Conservation (phyloP, 2,797 vertebrate species). For the Margarornis squamiger region DNA sequence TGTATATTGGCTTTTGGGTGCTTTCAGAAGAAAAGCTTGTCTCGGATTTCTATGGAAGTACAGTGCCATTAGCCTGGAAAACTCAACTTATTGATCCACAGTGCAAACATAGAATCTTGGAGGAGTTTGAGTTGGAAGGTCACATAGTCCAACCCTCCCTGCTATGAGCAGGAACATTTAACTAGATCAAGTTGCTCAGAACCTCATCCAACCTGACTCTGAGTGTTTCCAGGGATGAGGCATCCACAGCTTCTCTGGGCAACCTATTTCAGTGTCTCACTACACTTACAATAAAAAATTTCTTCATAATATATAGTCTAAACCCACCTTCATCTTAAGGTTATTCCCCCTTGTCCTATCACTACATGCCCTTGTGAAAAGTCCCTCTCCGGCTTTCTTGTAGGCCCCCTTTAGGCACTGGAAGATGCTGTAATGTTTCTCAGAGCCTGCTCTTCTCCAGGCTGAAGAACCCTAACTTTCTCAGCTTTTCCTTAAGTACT, state of each 20-base stretch:
- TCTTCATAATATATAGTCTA: background rate
- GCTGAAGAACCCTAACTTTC: background rate
- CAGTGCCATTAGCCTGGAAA: background rate
- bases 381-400: background rate
- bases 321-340: background rate
- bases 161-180: background rate
- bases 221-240: background rate
- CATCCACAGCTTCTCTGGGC: background rate
- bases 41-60: background rate
- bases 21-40: background rate
- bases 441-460: background rate
- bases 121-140: background rate
- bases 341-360: background rate
- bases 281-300: background rate
- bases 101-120: background rate
- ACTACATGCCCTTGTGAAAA: background rate
- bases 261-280: background rate
- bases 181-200: background rate
- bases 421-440: too few relatives aligned
- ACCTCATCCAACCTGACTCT: background rate
- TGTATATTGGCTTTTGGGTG: background rate
- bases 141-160: background rate
- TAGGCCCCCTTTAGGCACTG: background rate
- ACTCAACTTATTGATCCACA: background rate
- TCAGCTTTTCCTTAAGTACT: background rate